Evolutionary conservation across 2,113 vertebrate species (phyloP).

Genomic region (Jaculus jaculus): DNA sequence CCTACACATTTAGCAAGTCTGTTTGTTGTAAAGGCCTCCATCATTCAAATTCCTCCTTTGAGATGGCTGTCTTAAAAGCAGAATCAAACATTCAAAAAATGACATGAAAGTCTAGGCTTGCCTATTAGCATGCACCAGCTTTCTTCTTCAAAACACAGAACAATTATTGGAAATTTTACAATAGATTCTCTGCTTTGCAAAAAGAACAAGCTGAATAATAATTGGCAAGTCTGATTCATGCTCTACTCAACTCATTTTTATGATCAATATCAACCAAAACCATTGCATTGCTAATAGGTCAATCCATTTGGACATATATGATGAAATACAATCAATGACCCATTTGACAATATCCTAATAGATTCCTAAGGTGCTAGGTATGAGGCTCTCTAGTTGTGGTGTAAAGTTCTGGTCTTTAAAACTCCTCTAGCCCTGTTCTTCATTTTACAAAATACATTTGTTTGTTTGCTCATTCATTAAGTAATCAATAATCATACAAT

Average conservation of each 20-base stretch:
- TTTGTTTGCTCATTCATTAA: conserved; percentile 21
- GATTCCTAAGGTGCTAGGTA: neutral
- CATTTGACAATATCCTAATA: neutral
- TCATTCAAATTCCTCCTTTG: conserved; percentile 82
- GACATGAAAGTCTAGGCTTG: conserved; percentile 76
- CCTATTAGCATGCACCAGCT: conserved; percentile 70
- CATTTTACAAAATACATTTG: neutral
- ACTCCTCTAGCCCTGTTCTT: neutral
- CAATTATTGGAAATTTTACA: conserved; percentile 62
- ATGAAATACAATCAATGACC: neutral
- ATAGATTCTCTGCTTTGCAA: conserved; percentile 36
- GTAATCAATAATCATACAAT: neutral
- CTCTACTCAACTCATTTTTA: neutral
- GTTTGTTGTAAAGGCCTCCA: conserved; percentile 77
- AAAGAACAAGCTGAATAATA: conserved; percentile 24
- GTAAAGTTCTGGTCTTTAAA: conserved; percentile 1
- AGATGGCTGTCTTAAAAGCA: conserved; percentile 81
- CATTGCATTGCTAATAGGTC: neutral
- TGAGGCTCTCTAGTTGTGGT: neutral
- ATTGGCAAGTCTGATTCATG: neutral
- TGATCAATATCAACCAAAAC: neutral
- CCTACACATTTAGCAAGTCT: conserved; percentile 80
- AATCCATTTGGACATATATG: neutral
- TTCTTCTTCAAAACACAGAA: conserved; percentile 76
- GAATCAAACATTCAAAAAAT: conserved; percentile 71